phyloP scores from a whole-genome alignment of 2,113 vertebrate genomes.

The Varanus komodoensis region DNA sequence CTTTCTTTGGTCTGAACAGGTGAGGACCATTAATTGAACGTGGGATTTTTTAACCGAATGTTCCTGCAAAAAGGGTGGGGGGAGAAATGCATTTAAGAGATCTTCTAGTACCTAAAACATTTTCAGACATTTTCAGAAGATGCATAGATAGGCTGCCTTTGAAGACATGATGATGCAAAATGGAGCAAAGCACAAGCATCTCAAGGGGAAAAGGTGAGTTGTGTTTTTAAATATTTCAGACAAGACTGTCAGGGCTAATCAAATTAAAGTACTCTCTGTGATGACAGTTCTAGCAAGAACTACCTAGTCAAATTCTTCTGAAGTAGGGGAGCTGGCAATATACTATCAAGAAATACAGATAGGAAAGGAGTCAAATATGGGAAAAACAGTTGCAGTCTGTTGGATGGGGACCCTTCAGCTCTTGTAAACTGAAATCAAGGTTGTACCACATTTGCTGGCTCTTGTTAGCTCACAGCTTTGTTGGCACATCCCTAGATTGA shows the following conservation, averaged over 20 bases:
- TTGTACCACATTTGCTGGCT: too few relatives aligned
- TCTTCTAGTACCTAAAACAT: neutral
- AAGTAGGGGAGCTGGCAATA: neutral
- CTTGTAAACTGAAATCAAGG: too few relatives aligned
- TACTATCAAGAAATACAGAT: neutral
- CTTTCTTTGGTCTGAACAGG: too few relatives aligned
- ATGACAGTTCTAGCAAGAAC: neutral
- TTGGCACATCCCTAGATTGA: neutral
- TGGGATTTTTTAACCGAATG: too few relatives aligned
- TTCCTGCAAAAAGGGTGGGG: neutral
- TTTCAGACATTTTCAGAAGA: neutral
- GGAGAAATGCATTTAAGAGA: neutral
- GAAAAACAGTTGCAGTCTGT: neutral
- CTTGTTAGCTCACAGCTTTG: too few relatives aligned
- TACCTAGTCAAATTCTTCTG: neutral
- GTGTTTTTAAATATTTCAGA: neutral
- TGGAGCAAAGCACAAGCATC: neutral
- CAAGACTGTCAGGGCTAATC: neutral
- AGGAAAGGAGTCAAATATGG: neutral
- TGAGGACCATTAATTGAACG: neutral
- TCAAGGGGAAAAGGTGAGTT: neutral
- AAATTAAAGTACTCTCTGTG: neutral
- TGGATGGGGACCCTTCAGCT: neutral
- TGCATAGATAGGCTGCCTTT: neutral
- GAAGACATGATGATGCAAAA: neutral